Base-by-base conservation (phyloP, 2,888 invertebrate genomes). In the Melipona bicolor region DNA sequence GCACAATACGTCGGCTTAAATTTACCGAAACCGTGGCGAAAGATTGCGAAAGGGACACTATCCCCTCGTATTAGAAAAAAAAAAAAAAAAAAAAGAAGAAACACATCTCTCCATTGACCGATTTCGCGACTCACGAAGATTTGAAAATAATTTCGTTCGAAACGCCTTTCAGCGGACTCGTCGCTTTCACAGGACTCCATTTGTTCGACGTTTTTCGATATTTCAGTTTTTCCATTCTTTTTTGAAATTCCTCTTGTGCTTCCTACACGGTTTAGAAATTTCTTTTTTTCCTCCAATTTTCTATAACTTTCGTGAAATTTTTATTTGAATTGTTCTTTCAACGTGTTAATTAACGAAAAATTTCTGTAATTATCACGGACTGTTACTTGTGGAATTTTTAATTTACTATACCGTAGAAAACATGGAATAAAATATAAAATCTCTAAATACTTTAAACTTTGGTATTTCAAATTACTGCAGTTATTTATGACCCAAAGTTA, bases 1-100 rank as follows among this genome's bases (percentile, higher is more conserved):
- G 59, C 77, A 77, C 83, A 83, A 83, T 83, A 64, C 82, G 77
- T 61, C 52, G 77, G 69, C 77, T 82, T 70, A 69, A 77, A 82
- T 83, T 70, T 56, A 73, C 68, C 77, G 72, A 83, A 83, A 83
- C 68, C 77, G 69, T 79, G 59, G 52, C 61, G 49, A 54, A 67
- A 75, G 75, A 81, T 76, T 49, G 70, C 75, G 43, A 81, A 81
- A 81, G 65, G 75, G 74, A 69, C 64, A 80, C 61, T 75, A 59
- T 70, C 70, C 59, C 15, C 64, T 65, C 21, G 70, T 50, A 21
- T 43, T 71, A 27, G 13, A 17, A 61, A 24, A 61, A 17, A 52
- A 52, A 52, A 52, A 52, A 52, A 74, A 21, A 24, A 61, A 24
- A 27, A 15, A 52, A 52, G 19, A 52, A 52, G 17, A 70, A 27